Percentiles rank a stretch among this genome's conserved stretches.
These are phyloP conservation scores for Cathartes aura DNA, from an alignment of 2,113 vertebrate genomes.

Conservation along the genomic window DNA sequence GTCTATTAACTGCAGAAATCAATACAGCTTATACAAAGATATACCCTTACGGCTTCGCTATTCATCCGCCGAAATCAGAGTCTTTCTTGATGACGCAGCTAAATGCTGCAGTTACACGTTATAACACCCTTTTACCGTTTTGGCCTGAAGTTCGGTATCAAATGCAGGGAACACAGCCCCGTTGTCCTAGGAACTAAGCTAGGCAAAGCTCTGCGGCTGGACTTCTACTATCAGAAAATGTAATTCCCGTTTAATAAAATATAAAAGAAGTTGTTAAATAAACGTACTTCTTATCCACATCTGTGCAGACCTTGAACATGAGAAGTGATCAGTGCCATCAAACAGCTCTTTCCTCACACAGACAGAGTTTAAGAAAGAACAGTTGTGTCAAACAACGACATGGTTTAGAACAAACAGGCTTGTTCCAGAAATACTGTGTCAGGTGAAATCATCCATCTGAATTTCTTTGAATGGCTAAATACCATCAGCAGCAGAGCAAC, in stretches of 20 bases:
- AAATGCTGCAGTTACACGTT: neutral
- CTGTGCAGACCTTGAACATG: neutral
- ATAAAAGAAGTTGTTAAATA: neutral
- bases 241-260: neutral
- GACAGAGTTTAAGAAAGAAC: neutral
- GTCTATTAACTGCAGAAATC: neutral
- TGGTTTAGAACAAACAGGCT: neutral
- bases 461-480: neutral
- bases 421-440: neutral
- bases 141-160: neutral
- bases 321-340: neutral
- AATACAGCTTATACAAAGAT: neutral
- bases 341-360: neutral
- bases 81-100: neutral
- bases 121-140: neutral
- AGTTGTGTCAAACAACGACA: neutral
- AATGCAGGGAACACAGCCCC: neutral
- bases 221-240: neutral
- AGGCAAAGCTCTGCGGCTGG: neutral
- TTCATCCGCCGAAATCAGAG: neutral
- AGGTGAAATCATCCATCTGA: neutral
- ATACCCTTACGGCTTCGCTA: fast-evolving
- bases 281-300: neutral
- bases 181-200: neutral
- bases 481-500: neutral